These are phyloP conservation scores for Hycleus phaleratus DNA, from an alignment of 1,140 invertebrate genomes.

Conservation along the genomic window DNA sequence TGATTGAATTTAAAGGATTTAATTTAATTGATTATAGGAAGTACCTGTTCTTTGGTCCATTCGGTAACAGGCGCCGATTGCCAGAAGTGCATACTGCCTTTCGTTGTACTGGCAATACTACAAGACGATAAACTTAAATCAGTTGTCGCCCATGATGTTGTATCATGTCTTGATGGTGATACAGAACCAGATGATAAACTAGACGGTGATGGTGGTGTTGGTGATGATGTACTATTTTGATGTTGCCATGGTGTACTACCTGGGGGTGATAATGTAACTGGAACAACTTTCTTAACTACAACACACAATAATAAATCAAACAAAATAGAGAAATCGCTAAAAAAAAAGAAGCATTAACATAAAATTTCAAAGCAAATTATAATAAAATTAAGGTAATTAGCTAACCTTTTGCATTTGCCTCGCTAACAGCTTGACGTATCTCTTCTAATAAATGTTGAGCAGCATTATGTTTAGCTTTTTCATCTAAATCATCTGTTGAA, in stretches of 20 bases:
- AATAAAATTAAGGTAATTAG: constrained; percentile 1
- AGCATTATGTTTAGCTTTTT: constrained; percentile 48
- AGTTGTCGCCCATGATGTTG: constrained; percentile 38
- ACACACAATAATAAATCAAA: neutral
- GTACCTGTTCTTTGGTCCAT: constrained; percentile 82
- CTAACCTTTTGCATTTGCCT: constrained; percentile 73
- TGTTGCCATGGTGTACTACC: constrained; percentile 51
- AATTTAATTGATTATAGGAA: neutral
- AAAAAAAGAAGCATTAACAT: neutral
- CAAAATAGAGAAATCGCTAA: neutral
- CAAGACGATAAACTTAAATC: constrained; percentile 45
- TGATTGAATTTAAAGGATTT: neutral
- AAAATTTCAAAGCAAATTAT: neutral
- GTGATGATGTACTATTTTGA: constrained; percentile 35
- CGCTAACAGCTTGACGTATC: constrained; percentile 73
- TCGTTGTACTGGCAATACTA: constrained; percentile 55
- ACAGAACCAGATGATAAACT: constrained; percentile 55
- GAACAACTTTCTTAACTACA: constrained; percentile 54
- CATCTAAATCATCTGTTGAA: constrained; percentile 57
- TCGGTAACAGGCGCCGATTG: constrained; percentile 65
- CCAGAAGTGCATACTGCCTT: constrained; percentile 57
- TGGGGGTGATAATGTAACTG: constrained; percentile 49
- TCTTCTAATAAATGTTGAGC: constrained; percentile 74
- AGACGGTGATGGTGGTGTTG: constrained; percentile 52
- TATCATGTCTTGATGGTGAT: constrained; percentile 39